Evolutionary conservation across 2,113 vertebrate species (phyloP).

Genomic region (Penelope pileata): DNA sequence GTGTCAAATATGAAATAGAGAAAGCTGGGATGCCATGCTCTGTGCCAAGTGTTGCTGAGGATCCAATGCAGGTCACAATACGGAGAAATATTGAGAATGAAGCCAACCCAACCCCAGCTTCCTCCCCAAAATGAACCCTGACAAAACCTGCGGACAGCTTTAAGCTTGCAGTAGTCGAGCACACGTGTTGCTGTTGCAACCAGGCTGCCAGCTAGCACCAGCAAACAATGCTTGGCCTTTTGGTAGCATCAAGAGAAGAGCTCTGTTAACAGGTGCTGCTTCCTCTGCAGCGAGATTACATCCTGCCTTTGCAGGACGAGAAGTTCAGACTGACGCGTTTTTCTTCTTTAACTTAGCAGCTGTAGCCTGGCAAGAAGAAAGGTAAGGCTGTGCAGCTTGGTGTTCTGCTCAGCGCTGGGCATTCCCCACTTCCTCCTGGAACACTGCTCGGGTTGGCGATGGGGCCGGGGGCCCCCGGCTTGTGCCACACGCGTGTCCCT

Average conservation of each 20-base stretch:
- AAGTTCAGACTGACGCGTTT: background rate
- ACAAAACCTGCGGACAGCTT: background rate
- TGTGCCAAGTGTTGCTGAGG: background rate
- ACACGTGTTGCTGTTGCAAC: background rate
- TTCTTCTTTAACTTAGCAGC: background rate
- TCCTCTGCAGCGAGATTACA: background rate
- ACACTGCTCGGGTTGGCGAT: background rate
- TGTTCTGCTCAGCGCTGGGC: background rate
- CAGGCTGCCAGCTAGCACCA: background rate
- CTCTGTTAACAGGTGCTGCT: background rate
- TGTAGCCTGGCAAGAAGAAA: background rate
- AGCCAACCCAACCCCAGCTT: background rate
- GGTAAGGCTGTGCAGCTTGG: background rate
- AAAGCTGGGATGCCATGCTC: background rate
- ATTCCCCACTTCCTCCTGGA: background rate
- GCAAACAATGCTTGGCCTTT: background rate
- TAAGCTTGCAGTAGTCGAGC: background rate
- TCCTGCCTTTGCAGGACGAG: background rate
- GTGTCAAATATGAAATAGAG: background rate
- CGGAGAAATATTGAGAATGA: background rate
- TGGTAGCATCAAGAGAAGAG: background rate
- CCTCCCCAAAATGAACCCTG: background rate
- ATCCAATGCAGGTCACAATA: rapidly evolving
- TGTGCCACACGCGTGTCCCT: rapidly evolving
- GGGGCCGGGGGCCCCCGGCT: background rate